phyloP scores from a whole-genome alignment of 1,140 invertebrate genomes.

The Lineus longissimus region DNA sequence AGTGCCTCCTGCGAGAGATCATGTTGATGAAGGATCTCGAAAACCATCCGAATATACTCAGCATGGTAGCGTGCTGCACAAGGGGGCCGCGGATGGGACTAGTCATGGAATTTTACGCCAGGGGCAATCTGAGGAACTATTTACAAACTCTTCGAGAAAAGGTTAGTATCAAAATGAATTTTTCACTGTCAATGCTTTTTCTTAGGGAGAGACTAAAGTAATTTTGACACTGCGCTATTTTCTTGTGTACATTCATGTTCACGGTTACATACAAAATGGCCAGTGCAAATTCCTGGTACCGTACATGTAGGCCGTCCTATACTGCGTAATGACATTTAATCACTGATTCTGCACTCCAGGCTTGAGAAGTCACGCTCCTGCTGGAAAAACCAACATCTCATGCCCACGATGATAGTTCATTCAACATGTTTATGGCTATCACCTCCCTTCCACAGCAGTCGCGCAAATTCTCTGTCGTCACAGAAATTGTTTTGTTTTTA shows the following conservation, averaged over 20 bases:
- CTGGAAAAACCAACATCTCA: too few relatives aligned
- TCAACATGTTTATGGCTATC: too few relatives aligned
- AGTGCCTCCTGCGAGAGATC: constrained; percentile 42
- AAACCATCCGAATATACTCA: constrained; percentile 40
- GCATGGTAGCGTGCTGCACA: constrained; percentile 45
- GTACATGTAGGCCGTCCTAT: not conserved
- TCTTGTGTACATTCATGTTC: constrained; percentile 11
- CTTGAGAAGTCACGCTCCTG: too few relatives aligned
- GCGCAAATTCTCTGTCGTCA: too few relatives aligned
- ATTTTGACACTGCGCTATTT: constrained; percentile 5
- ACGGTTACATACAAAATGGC: not conserved
- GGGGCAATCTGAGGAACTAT: constrained; percentile 85
- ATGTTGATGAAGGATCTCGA: constrained; percentile 45
- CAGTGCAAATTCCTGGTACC: not conserved
- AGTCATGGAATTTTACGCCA: constrained; percentile 89
- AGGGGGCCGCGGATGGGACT: constrained; percentile 49
- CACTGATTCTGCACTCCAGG: too few relatives aligned
- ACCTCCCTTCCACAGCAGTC: too few relatives aligned
- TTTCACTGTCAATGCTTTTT: not conserved
- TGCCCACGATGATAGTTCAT: too few relatives aligned
- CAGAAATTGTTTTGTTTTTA: too few relatives aligned
- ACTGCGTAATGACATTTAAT: not conserved
- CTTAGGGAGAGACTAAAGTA: constrained; percentile 3
- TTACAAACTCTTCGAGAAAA: constrained; percentile 69
- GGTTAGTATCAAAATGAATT: constrained; percentile 17